Evolutionary conservation across 2,888 invertebrate species (phyloP).

Genomic region (Chironomus riparius): DNA sequence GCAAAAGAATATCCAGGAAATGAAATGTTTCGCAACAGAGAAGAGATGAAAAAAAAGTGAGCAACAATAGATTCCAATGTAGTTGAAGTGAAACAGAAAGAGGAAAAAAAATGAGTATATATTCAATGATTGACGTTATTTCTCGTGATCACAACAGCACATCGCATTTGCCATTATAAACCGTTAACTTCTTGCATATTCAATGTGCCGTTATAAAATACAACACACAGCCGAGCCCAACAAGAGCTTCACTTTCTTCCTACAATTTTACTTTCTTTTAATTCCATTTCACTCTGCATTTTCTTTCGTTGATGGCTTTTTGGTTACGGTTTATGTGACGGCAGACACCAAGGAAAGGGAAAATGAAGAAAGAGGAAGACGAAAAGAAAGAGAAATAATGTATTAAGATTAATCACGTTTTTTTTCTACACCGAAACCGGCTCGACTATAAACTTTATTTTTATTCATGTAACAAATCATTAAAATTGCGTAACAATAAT

Average conservation of each 20-base stretch:
- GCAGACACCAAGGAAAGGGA: conserved; percentile 6
- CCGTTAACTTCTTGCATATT: conserved; percentile 19
- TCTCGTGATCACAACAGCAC: conserved; percentile 11
- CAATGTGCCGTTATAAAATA: conserved; percentile 18
- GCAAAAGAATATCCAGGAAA: not conserved
- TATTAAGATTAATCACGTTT: conserved; percentile 8
- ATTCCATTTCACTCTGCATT: not conserved
- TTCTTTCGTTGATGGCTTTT: not conserved
- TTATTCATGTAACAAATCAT: not conserved
- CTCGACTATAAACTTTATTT: not conserved
- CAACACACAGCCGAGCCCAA: not conserved
- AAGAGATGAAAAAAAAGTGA: not conserved
- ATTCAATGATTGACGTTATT: conserved; percentile 23
- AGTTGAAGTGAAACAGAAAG: not conserved
- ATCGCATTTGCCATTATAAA: conserved; percentile 3
- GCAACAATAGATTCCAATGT: not conserved
- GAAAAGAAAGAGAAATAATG: not conserved
- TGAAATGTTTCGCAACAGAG: not conserved
- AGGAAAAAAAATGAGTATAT: not conserved
- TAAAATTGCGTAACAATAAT: not conserved
- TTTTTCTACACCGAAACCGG: not conserved
- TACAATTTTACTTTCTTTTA: conserved; percentile 24
- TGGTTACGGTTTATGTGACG: not conserved
- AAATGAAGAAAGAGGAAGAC: not conserved
- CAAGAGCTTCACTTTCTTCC: conserved; percentile 22